A percentile compares a stretch with the other conserved stretches of the same genome.
Conservation (phyloP, 2,113 vertebrate genomes). For the Anthoscopus minutus region DNA sequence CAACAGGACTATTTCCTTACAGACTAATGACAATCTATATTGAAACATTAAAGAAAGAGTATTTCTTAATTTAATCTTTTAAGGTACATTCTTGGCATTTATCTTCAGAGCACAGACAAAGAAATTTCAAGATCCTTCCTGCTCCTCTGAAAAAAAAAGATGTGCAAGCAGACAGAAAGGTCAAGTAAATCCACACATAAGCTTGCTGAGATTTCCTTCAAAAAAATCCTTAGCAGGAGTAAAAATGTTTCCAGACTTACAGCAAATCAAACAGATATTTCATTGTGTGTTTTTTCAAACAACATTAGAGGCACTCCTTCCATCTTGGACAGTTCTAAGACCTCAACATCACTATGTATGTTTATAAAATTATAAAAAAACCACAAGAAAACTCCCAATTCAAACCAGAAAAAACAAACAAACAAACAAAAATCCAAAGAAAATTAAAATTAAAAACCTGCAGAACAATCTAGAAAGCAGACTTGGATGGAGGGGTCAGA, state of each 20-base stretch:
- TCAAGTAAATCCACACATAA: constrained; percentile 52
- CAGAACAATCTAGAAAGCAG: neutral
- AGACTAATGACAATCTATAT: constrained; percentile 36
- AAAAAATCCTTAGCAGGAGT: constrained; percentile 43
- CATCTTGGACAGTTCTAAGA: neutral
- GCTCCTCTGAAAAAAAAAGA: constrained; percentile 53
- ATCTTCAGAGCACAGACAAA: constrained; percentile 34
- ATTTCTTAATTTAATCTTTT: constrained; percentile 53
- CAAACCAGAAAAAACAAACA: too few relatives aligned
- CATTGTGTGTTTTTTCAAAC: constrained; percentile 29
- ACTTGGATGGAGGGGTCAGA: neutral
- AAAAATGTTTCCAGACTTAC: constrained; percentile 28
- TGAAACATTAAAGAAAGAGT: constrained; percentile 48
- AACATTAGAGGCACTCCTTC: constrained; percentile 5
- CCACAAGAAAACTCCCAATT: neutral
- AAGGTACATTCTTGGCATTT: constrained; percentile 54
- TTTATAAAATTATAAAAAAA: neutral
- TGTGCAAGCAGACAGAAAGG: constrained; percentile 53
- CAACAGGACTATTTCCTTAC: constrained; percentile 53
- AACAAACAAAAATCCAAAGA: too few relatives aligned
- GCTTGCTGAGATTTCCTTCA: constrained; percentile 52
- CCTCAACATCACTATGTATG: neutral
- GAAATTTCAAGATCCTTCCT: constrained; percentile 53
- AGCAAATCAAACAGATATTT: constrained; percentile 40
- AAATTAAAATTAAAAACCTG: neutral